Evolutionary conservation across 2,888 invertebrate genomes (phyloP).

Genomic region (Himalopsyche japonica): DNA sequence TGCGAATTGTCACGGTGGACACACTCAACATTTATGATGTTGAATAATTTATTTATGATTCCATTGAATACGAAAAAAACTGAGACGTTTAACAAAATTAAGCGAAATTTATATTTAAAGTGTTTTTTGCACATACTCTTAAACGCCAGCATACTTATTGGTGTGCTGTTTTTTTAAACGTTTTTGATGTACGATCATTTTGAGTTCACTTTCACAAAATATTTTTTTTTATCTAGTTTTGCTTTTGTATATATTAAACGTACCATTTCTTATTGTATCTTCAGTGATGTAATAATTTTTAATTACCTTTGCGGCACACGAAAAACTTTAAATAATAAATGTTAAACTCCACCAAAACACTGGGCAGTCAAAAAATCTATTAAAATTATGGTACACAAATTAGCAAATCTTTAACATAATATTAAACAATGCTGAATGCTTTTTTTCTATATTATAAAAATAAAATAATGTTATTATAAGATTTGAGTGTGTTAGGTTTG

Average conservation of each 20-base stretch:
- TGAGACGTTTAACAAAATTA: neutral
- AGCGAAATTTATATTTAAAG: neutral
- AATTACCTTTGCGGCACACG: neutral
- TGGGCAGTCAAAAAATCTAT: too few species aligned
- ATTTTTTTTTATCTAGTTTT: neutral
- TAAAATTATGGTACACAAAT: too few species aligned
- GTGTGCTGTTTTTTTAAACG: neutral
- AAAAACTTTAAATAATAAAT: neutral
- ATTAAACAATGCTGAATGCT: too few species aligned
- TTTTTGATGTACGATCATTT: neutral
- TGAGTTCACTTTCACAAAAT: neutral
- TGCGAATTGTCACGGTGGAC: neutral
- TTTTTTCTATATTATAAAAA: too few species aligned
- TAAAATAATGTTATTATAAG: too few species aligned
- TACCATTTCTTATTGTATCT: too few species aligned
- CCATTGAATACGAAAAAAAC: neutral
- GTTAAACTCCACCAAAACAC: too few species aligned
- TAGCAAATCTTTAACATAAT: too few species aligned
- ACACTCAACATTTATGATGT: neutral
- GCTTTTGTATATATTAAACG: too few species aligned
- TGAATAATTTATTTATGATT: neutral
- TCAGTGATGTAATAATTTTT: neutral
- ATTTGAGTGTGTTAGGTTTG: too few species aligned
- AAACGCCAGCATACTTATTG: conserved; percentile 13
- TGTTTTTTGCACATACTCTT: neutral